Evolutionary conservation across 37 sponge, comb jelly and placozoan species (phyloP).

Genomic region (Axinella damicornis): DNA sequence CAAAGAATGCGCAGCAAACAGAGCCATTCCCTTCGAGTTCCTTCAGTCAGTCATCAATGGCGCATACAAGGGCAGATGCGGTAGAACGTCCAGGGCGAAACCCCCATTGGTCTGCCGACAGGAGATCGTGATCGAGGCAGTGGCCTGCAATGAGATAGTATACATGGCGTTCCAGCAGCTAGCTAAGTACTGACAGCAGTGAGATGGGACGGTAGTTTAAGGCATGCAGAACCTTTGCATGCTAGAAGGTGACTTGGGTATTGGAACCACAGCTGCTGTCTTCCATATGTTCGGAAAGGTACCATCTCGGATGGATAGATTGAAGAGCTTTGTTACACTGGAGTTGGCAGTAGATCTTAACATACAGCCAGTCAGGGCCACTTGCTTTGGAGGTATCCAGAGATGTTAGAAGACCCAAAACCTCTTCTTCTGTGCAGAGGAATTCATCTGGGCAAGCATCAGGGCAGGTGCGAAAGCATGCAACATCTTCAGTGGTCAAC

Average conservation of each 20-base stretch:
- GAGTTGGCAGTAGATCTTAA: neutral
- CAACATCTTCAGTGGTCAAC: too few species aligned
- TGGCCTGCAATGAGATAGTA: neutral
- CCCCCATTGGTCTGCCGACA: neutral
- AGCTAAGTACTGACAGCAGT: neutral
- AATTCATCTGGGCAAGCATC: too few species aligned
- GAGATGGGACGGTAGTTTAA: neutral
- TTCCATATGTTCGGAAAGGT: neutral
- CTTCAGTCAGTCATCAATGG: neutral
- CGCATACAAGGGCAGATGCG: neutral
- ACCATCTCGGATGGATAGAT: neutral
- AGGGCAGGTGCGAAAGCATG: too few species aligned
- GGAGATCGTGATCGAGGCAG: neutral
- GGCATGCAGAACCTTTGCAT: too few species aligned
- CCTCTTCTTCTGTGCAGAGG: too few species aligned
- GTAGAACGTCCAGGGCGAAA: constrained; percentile 1
- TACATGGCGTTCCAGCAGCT: neutral
- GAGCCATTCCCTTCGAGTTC: neutral
- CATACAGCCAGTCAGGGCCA: constrained; percentile 6
- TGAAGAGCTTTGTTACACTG: neutral
- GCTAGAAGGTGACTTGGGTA: neutral
- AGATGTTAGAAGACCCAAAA: too few species aligned
- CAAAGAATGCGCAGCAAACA: neutral
- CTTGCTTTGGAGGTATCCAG: too few species aligned
- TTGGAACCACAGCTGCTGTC: neutral